Percentiles rank a stretch among this genome's conserved stretches.
These are phyloP conservation scores for Thunnus maccoyii DNA, from an alignment of 2,113 vertebrate species.

Conservation along the genomic window DNA sequence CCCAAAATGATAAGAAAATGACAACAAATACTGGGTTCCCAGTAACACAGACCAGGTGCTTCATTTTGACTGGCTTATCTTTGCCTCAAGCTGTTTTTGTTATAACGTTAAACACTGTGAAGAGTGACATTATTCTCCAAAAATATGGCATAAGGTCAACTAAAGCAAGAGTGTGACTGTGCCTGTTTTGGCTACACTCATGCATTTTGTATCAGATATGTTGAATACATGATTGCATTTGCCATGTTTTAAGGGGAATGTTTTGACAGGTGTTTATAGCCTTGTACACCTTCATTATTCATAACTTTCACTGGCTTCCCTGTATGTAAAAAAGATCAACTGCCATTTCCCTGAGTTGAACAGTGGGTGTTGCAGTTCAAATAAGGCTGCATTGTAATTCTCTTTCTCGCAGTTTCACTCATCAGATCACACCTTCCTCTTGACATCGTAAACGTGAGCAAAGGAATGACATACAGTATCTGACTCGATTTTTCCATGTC, in stretches of 20 bases:
- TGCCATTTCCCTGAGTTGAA: neutral
- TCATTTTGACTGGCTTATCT: constrained; percentile 12
- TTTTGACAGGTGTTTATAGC: constrained; percentile 18
- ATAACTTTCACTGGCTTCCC: constrained; percentile 15
- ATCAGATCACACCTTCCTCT: neutral
- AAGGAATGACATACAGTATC: constrained; percentile 13
- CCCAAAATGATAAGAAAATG: neutral
- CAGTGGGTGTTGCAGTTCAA: constrained; percentile 8
- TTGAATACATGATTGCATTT: neutral
- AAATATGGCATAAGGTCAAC: neutral
- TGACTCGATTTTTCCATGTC: constrained; percentile 17
- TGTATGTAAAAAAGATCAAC: constrained; percentile 14
- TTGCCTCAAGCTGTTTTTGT: neutral
- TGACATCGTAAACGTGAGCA: neutral
- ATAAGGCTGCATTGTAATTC: constrained; percentile 19
- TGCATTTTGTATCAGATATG: constrained; percentile 10
- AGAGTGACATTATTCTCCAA: neutral
- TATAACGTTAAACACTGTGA: constrained; percentile 6
- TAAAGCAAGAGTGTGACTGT: neutral
- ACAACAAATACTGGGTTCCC: neutral
- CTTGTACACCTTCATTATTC: constrained; percentile 25
- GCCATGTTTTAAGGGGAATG: neutral
- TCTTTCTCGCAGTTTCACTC: neutral
- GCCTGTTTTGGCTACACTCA: constrained; percentile 15
- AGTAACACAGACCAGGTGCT: neutral